Evolutionary conservation across 2,888 invertebrate species (phyloP).

Genomic region (Heliconius charithonia): DNA sequence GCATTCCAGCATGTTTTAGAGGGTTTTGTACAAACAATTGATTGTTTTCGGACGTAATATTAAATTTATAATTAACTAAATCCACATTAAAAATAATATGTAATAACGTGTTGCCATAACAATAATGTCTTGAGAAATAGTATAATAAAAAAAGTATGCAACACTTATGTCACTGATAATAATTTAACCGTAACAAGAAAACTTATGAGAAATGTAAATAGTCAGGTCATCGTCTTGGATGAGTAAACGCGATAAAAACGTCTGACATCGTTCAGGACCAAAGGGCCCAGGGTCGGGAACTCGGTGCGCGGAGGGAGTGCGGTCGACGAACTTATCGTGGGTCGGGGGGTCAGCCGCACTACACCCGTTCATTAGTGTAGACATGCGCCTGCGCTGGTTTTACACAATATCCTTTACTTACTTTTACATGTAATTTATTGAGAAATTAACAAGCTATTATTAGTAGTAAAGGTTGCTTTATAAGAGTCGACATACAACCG

Average conservation of each 20-base stretch:
- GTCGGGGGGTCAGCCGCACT: conserved; percentile 82
- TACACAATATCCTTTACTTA: conserved; percentile 44
- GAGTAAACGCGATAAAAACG: conserved; percentile 67
- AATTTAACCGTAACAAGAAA: conserved; percentile 28
- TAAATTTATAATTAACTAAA: not conserved
- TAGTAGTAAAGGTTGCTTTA: conserved; percentile 53
- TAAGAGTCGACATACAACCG: conserved; percentile 51
- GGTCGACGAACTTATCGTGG: conserved; percentile 78
- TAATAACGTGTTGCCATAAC: not conserved
- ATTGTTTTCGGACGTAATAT: not conserved
- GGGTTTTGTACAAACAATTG: not conserved
- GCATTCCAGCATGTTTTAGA: not conserved
- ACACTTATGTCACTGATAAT: conserved; percentile 16
- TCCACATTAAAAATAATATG: conserved; percentile 3
- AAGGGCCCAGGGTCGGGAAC: conserved; percentile 53
- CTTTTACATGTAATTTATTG: conserved; percentile 38
- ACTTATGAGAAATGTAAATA: conserved; percentile 60
- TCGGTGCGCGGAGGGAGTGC: conserved; percentile 65
- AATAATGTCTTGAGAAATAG: not conserved
- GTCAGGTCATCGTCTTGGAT: conserved; percentile 52
- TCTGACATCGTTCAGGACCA: conserved; percentile 61
- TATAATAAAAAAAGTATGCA: not conserved
- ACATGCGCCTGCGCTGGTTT: conserved; percentile 62
- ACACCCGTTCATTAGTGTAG: conserved; percentile 76
- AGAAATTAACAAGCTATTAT: conserved; percentile 51